Evolutionary conservation across 1,140 invertebrate genomes (phyloP).

Genomic region (Aporrectodea caliginosa): DNA sequence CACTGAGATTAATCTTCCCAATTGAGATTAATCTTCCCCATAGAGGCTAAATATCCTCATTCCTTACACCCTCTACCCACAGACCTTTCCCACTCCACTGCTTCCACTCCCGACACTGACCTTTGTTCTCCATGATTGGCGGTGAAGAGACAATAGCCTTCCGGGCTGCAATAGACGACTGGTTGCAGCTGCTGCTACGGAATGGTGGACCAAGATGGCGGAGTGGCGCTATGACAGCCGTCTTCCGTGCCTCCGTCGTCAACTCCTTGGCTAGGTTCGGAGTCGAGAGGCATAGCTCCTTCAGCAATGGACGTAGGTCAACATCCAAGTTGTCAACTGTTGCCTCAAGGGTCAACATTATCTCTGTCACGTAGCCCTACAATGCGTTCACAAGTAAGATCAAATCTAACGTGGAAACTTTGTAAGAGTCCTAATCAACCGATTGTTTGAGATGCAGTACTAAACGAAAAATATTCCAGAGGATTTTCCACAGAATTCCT

Average conservation of each 20-base stretch:
- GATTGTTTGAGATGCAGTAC: no score
- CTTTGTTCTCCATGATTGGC: conserved; percentile 55
- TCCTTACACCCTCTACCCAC: no score
- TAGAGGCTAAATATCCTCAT: no score
- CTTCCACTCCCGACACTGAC: conserved; percentile 34
- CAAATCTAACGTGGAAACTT: no score
- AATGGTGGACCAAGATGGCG: conserved; percentile 49
- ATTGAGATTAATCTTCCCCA: no score
- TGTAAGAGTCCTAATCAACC: no score
- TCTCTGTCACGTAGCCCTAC: conserved; percentile 89
- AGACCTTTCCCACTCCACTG: no score
- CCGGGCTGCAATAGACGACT: conserved; percentile 61
- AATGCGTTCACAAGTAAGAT: no score
- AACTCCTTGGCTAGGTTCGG: conserved; percentile 78
- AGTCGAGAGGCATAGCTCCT: conserved; percentile 90
- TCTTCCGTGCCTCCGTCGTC: conserved; percentile 38
- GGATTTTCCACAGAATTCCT: no score
- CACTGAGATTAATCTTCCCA: no score
- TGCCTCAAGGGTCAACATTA: conserved; percentile 89
- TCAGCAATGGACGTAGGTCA: conserved; percentile 48
- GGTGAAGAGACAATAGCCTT: conserved; percentile 58
- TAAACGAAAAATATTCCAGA: no score
- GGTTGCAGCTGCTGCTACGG: conserved; percentile 86
- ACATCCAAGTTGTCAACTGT: conserved; percentile 75
- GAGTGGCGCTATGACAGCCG: conserved; percentile 43